Evolutionary conservation across 2,797 vertebrate genomes (phyloP).

Genomic region (Sebastes hubbsi): DNA sequence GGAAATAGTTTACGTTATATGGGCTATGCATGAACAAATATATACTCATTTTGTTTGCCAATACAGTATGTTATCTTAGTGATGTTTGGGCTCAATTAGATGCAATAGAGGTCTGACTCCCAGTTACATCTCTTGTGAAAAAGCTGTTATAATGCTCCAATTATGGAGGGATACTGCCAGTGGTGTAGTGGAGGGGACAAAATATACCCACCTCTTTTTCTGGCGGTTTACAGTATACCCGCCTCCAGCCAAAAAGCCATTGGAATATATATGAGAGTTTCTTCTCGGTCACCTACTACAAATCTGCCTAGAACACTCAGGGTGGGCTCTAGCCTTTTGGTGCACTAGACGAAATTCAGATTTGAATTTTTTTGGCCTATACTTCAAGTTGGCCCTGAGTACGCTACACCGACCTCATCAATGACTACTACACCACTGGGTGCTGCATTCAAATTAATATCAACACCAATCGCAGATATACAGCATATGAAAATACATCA

Average conservation of each 20-base stretch:
- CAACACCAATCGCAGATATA: background rate
- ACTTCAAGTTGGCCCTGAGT: no score
- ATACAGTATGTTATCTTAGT: background rate
- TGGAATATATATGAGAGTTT: no score
- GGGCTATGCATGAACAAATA: background rate
- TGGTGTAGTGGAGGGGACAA: no score
- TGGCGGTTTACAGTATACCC: no score
- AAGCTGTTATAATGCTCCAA: background rate
- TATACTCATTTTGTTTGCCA: background rate
- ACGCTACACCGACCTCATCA: no score
- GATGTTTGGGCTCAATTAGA: background rate
- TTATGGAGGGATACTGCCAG: background rate
- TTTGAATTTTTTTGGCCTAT: no score
- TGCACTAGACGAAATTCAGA: fast-evolving
- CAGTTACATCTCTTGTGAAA: background rate
- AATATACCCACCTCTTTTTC: no score
- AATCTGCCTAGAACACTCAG: no score
- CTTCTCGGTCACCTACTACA: no score
- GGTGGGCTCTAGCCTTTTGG: no score
- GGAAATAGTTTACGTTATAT: background rate
- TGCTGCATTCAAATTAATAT: background rate
- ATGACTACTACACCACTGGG: no score
- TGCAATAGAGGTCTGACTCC: background rate
- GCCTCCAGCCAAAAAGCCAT: no score
- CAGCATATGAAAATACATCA: background rate